Evolutionary conservation across 1,140 invertebrate species (phyloP).

Genomic region (Ostrea edulis): DNA sequence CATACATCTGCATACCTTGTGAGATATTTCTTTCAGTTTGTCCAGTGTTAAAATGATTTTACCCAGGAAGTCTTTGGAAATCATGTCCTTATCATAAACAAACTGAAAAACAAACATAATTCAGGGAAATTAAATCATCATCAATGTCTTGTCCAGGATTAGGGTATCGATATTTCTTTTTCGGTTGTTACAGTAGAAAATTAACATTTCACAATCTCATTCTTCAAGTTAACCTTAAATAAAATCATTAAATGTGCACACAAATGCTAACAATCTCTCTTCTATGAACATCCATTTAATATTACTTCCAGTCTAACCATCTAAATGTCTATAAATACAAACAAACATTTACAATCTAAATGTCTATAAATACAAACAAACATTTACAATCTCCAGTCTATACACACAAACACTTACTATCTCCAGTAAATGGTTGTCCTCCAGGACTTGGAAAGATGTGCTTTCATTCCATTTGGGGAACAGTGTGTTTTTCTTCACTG

Average conservation of each 20-base stretch:
- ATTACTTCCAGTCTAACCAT: too few relatives aligned
- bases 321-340: too few relatives aligned
- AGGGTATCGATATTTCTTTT: neutral
- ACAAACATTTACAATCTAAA: too few relatives aligned
- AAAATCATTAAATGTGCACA: neutral
- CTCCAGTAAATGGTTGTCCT: slow-evolving; percentile 79
- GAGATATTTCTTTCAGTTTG: slow-evolving; percentile 80
- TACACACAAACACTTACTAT: slow-evolving; percentile 80
- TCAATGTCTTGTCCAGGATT: neutral
- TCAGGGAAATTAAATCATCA: neutral
- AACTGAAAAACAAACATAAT: slow-evolving; percentile 73
- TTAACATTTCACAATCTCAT: too few relatives aligned
- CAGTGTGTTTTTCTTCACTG: slow-evolving; percentile 83
- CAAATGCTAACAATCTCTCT: too few relatives aligned
- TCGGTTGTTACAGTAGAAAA: too few relatives aligned
- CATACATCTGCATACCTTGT: slow-evolving; percentile 68
- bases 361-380: neutral
- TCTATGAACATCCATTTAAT: too few relatives aligned
- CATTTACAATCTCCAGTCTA: slow-evolving; percentile 81
- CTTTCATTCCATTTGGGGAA: slow-evolving; percentile 83
- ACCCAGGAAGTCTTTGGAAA: slow-evolving; percentile 82
- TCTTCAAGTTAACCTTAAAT: neutral
- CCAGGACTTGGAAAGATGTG: slow-evolving; percentile 81
- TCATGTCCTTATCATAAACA: slow-evolving; percentile 82
- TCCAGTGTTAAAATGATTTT: slow-evolving; percentile 80